Evolutionary conservation across 2,888 invertebrate species (phyloP).

Genomic region (Synanthedon andrenaeformis): DNA sequence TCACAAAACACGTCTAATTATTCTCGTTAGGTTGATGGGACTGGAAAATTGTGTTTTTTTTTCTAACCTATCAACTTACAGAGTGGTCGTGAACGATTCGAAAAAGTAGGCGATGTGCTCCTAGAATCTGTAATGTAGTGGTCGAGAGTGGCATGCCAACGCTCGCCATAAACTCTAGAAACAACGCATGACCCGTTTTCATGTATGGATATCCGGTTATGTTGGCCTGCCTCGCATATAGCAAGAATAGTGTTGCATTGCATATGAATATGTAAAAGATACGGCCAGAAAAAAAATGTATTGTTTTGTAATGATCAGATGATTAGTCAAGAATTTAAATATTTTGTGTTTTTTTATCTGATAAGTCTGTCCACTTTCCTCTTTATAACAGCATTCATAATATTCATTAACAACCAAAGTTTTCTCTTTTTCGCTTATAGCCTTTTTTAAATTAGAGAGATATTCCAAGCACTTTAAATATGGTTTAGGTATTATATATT

Average conservation of each 20-base stretch:
- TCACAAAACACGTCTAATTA: not conserved
- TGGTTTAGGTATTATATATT: no score
- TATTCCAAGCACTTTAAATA: no score
- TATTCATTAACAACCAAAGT: no score
- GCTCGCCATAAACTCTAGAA: slow-evolving; percentile 5
- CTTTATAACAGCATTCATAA: no score
- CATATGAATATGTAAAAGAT: slow-evolving; percentile 15
- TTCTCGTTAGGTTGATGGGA: not conserved
- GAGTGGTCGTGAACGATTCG: not conserved
- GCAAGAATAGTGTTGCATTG: slow-evolving; percentile 39
- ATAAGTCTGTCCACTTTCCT: no score
- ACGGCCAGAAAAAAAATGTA: slow-evolving; percentile 7
- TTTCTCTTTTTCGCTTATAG: no score
- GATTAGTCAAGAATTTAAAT: not conserved
- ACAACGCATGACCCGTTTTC: slow-evolving; percentile 48
- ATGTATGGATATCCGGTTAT: slow-evolving; percentile 56
- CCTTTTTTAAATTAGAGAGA: no score
- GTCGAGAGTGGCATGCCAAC: slow-evolving; percentile 13
- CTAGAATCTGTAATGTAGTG: slow-evolving; percentile 31
- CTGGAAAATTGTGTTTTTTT: not conserved
- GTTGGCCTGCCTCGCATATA: slow-evolving; percentile 17
- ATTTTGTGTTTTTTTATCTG: no score
- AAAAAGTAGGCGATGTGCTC: slow-evolving; percentile 25
- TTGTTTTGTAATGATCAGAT: not conserved
- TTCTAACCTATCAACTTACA: not conserved